These are phyloP conservation scores for Trogon melanurus DNA, from an alignment of 2,113 vertebrate genomes.

Conservation along the genomic window DNA sequence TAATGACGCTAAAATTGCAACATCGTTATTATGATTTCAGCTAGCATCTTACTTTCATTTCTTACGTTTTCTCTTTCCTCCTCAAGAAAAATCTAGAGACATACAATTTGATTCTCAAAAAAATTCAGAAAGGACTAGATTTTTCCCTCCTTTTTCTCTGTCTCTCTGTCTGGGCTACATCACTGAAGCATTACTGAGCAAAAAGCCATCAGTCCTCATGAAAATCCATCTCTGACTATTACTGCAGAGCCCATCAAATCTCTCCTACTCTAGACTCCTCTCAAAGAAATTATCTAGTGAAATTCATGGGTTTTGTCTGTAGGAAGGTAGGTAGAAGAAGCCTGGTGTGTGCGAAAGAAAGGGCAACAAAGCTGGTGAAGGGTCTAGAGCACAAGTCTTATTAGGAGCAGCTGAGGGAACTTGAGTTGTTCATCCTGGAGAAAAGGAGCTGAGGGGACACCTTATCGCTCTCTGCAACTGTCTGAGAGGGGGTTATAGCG, in stretches of 20 bases:
- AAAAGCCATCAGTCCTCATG: slow-evolving; percentile 31
- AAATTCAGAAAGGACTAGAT: background rate
- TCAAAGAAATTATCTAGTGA: background rate
- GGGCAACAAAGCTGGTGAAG: background rate
- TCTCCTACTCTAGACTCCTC: background rate
- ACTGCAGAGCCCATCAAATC: background rate
- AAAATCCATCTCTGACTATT: background rate
- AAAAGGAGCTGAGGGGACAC: no score
- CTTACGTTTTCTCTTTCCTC: background rate
- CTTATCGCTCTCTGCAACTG: no score
- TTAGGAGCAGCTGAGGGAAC: background rate
- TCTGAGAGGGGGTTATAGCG: no score
- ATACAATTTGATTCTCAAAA: background rate
- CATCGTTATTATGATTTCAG: background rate
- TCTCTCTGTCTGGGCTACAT: slow-evolving; percentile 22
- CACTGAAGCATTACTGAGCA: slow-evolving; percentile 45
- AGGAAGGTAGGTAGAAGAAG: background rate
- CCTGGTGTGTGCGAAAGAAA: background rate
- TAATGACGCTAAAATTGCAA: background rate
- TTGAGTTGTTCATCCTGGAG: background rate
- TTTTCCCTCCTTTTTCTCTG: background rate
- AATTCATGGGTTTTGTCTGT: background rate
- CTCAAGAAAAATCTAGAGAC: background rate
- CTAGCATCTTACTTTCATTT: background rate
- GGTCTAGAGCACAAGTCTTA: no score